Conservation (phyloP, 2,797 vertebrate species). For the Limosa lapponica region DNA sequence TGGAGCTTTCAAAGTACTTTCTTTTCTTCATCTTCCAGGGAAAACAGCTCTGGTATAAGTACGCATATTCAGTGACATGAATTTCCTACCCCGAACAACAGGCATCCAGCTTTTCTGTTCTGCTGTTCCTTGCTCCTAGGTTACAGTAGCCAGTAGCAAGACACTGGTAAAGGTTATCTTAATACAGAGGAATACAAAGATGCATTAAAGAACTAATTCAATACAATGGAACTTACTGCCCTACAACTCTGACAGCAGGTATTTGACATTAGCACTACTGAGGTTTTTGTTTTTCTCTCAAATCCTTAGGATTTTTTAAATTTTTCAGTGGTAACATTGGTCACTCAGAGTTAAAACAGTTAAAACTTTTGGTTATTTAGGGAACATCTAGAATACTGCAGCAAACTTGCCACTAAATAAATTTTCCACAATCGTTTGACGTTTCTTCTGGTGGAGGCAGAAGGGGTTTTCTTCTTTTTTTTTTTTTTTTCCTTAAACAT, state of each 20-base stretch:
- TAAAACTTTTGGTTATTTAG: not conserved
- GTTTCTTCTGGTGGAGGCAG: not conserved
- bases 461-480: not conserved
- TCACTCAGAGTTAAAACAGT: not conserved
- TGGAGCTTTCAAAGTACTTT: not conserved
- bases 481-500: not conserved
- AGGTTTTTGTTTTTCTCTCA: not conserved
- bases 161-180: not conserved
- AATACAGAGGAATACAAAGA: not conserved
- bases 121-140: not conserved
- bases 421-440: fast-evolving
- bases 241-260: not conserved
- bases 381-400: not conserved
- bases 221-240: not conserved
- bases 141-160: not conserved
- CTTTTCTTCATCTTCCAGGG: not conserved
- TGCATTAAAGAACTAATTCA: not conserved
- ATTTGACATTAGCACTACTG: not conserved
- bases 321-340: not conserved
- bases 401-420: not conserved
- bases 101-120: not conserved
- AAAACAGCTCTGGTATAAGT: not conserved
- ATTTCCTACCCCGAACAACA: not conserved
- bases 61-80: not conserved
- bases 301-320: not conserved